phyloP scores from a whole-genome alignment of 2,797 vertebrate species.

The Onychomys arenicola region DNA sequence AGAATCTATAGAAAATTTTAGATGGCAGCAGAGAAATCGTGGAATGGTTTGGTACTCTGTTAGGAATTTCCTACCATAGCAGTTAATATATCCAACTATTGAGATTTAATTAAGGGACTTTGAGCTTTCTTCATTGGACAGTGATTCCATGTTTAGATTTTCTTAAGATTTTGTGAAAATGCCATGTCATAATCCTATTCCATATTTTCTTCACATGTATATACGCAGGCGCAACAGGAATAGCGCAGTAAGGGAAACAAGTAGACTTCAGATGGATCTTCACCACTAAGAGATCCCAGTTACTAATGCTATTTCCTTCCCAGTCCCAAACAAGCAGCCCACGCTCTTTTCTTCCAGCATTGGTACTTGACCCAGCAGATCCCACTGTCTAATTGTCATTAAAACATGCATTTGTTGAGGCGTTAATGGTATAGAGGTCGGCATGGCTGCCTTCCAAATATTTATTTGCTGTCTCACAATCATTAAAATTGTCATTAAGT shows the following conservation, averaged over 20 bases:
- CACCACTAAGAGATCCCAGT: background rate
- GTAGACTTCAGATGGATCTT: background rate
- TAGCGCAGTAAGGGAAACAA: background rate
- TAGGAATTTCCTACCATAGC: slow-evolving; percentile 10
- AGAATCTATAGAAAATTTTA: slow-evolving; percentile 45
- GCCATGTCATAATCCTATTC: background rate
- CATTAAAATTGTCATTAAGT: background rate
- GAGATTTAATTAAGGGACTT: slow-evolving; percentile 34
- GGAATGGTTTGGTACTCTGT: slow-evolving; percentile 21
- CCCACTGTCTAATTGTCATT: background rate
- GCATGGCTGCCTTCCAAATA: background rate
- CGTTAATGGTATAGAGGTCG: background rate
- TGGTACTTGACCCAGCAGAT: background rate
- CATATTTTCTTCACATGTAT: slow-evolving; percentile 9
- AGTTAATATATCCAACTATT: slow-evolving; percentile 20
- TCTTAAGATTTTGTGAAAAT: slow-evolving; percentile 48
- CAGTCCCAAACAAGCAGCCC: background rate
- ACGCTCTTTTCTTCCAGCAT: background rate
- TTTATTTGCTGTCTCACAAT: slow-evolving; percentile 37
- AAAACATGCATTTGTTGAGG: background rate
- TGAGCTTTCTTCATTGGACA: slow-evolving; percentile 3
- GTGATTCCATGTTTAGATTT: slow-evolving; percentile 19
- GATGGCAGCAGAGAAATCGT: slow-evolving; percentile 59
- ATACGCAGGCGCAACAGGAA: background rate
- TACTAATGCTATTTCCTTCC: background rate